Evolutionary conservation across 2,888 invertebrate species (phyloP), one percentile per base, ranked within the genome.

Genomic region (Leistus spinibarbis): DNA sequence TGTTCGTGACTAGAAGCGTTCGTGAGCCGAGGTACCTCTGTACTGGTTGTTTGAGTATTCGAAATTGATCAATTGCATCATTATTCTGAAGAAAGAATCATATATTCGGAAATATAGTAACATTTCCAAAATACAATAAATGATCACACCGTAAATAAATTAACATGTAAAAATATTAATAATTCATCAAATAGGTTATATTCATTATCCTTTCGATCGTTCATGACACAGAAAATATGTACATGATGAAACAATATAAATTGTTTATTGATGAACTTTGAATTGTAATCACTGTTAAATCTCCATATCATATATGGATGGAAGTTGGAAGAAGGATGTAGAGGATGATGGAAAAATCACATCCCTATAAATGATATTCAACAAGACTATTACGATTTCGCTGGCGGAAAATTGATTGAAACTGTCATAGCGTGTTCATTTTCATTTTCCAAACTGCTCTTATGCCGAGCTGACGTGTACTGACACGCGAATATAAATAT

Each of bases 361-460:
- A 40, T 40, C 40, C 40, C 13, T 40, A n/a, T n/a, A 40, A 40
- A 10, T 10, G 40, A 40, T 40, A 40, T 40, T 40, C 40, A 40
- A 40, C 40, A 40, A 40, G 40, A 40, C 40, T 5, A 40, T 40
- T 40, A 40, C 40, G 40, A 40, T 40, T 40, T 40, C 13, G 40
- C 40, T 40, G 40, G 7, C 40, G 40, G 40, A 40, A 40, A 40
- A 3, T 40, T 40, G 40, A 40, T 40, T 40, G 40, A 40, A 40
- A 40, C 40, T 40, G 17, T 20, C 19, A 19, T 60, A 20, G 60
- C 60, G 60, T 60, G 60, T 60, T 60, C 60, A 60, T 60, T n/a
- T 60, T 16, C 60, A 56, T 56, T 56, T 56, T 60, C 10, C 22
- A 16, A 60, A 60, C 17, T 19, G n/a, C 40, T 40, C 40, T 40